Evolutionary conservation across 2,113 vertebrate species (phyloP).

Genomic region (Oreochromis spilurus): DNA sequence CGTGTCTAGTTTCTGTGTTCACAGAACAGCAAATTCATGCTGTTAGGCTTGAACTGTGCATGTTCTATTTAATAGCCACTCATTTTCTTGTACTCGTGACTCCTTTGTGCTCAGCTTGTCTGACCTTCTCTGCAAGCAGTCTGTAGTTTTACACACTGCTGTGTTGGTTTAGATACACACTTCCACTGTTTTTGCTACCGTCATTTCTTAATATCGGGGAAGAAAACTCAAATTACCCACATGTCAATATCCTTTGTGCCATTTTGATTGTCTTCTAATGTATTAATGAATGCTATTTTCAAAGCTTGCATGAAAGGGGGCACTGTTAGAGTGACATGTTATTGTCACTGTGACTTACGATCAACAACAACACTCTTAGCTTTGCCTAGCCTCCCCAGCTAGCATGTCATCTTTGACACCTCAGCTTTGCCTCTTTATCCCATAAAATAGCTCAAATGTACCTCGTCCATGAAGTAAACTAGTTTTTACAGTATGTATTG

Average conservation of each 20-base stretch:
- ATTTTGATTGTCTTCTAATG: background rate
- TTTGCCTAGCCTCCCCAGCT: background rate
- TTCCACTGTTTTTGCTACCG: background rate
- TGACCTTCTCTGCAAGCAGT: background rate
- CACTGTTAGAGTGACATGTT: background rate
- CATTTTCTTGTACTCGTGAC: background rate
- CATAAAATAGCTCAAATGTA: background rate
- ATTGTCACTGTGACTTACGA: background rate
- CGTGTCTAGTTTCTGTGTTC: background rate
- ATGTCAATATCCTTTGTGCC: accelerated
- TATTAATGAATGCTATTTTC: background rate
- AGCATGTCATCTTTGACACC: background rate
- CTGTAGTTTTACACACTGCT: background rate
- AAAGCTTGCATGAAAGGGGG: background rate
- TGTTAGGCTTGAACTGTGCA: background rate
- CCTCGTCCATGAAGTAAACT: background rate
- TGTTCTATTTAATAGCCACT: background rate
- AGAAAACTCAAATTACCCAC: background rate
- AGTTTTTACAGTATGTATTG: background rate
- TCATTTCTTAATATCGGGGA: background rate
- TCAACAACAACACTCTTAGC: background rate
- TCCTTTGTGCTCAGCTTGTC: background rate
- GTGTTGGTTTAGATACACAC: background rate
- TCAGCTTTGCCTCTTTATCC: background rate
- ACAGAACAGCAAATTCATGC: background rate